Percentiles rank a stretch among this genome's conserved stretches.
These are phyloP conservation scores for Gadopsis bispinosus DNA, from an alignment of 2,797 vertebrate genomes.

Conservation along the genomic window DNA sequence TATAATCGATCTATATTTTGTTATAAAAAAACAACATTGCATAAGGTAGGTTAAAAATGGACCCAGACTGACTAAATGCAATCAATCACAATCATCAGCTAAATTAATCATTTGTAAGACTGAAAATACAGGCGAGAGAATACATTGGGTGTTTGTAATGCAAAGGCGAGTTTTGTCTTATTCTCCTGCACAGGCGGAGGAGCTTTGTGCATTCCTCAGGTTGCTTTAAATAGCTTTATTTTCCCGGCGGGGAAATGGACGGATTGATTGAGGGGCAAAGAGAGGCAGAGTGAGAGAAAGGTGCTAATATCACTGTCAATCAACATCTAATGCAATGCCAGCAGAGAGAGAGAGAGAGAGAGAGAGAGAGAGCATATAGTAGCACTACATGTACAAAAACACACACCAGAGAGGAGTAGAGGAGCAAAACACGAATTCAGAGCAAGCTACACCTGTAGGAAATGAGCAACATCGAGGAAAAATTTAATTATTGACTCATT, in stretches of 20 bases:
- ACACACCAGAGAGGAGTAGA: constrained; percentile 2
- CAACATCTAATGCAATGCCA: constrained; percentile 43
- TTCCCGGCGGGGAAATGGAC: constrained; percentile 56
- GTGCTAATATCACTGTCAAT: constrained; percentile 77
- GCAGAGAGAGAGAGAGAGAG: not conserved
- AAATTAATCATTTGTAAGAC: not conserved
- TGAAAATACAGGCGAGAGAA: not conserved
- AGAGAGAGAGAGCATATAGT: not conserved
- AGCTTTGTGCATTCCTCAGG: constrained; percentile 33
- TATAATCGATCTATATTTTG: not conserved
- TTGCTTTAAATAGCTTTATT: constrained; percentile 73
- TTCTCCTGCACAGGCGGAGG: not conserved
- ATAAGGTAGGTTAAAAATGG: not conserved
- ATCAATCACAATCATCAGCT: not conserved
- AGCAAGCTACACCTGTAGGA: constrained; percentile 5
- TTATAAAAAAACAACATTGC: not conserved
- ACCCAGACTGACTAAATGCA: not conserved
- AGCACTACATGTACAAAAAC: not conserved
- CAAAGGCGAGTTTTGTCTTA: not conserved
- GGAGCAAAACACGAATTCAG: constrained; percentile 3
- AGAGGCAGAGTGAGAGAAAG: constrained; percentile 49
- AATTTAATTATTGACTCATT: not conserved
- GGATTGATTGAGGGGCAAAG: constrained; percentile 63
- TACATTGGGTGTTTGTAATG: not conserved
- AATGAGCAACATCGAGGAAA: not conserved